A percentile compares a stretch with the other conserved stretches of the same genome.
Conservation (phyloP, 2,797 vertebrate genomes). For the Myotis vivesi region DNA sequence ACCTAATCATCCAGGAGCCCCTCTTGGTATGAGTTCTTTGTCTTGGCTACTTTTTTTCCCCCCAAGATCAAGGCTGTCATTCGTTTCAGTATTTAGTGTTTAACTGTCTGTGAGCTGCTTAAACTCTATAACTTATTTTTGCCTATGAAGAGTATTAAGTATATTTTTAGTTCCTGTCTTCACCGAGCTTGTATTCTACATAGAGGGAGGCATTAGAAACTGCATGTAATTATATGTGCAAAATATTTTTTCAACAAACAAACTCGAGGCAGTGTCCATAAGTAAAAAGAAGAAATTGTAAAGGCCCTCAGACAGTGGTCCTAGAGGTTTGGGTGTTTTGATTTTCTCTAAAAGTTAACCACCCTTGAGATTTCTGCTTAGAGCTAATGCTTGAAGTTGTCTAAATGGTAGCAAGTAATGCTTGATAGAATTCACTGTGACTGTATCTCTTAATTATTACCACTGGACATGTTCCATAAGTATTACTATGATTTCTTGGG, state of each 20-base stretch:
- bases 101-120: neutral
- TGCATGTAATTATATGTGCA: neutral
- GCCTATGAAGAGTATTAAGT: neutral
- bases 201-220: neutral
- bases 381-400: neutral
- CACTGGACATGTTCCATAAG: neutral
- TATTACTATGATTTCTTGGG: neutral
- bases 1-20: neutral
- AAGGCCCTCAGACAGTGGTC: neutral
- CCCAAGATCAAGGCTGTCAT: neutral
- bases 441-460: neutral
- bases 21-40: neutral
- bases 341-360: neutral
- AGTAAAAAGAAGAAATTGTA: neutral
- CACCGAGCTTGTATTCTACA: neutral
- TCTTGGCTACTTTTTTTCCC: neutral
- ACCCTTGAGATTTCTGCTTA: neutral
- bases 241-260: neutral
- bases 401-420: neutral
- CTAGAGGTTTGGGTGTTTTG: neutral
- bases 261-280: neutral
- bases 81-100: neutral
- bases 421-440: neutral
- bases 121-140: neutral
- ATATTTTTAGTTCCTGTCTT: constrained; percentile 52